Base-by-base conservation (phyloP, 2,797 vertebrate genomes). In the Etheostoma nigrum region DNA sequence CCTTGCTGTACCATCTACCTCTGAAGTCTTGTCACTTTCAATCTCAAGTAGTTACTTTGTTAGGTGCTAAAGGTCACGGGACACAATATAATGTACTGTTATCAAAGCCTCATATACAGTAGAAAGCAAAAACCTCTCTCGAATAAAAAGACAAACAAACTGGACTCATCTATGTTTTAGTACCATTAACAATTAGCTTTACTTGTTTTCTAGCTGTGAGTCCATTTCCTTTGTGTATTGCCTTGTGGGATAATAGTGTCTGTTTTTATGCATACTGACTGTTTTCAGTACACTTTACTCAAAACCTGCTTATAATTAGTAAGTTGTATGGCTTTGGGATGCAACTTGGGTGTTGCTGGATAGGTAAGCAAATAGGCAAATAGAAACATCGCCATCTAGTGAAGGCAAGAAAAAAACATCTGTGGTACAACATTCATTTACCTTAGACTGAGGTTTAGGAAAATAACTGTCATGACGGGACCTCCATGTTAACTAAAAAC, bases 361-460 rank as follows among this genome's bases (percentile, higher is more conserved):
- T 4, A 6, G 0, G 7, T 1, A 6, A 53, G 45, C 19, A 42
- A 52, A 45, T 44, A 76, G 14, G 64, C 15, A 61, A 77, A 83
- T 4, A 58, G n/a, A 77, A 85, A 87, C 83, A 82, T 47, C 23
- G 64, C 88, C 90, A 88, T 67, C 93, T 88, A 76, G 85, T 85
- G 91, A 87, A 72, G 18, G 55, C 59, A 10, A 36, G 1, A 14
- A 40, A 58, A 30, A 54, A 61, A 68, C 40, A 63, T 61, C 25
- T n/a, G 42, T 5, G 19, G n/a, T 4, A 10, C 1, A 5, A 11
- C 52, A 60, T 55, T 2, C 6, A 18, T 23, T 30, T 55, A 49
- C 19, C 57, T 16, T 2, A 18, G 12, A 53, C 10, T n/a, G 48
- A 18, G 36, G 12, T 25, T 19, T 2, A 14, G 4, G 0, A 4